Evolutionary conservation across 1,140 invertebrate genomes (phyloP), one percentile per base, ranked within the genome.

Genomic region (Nebria ingens): DNA sequence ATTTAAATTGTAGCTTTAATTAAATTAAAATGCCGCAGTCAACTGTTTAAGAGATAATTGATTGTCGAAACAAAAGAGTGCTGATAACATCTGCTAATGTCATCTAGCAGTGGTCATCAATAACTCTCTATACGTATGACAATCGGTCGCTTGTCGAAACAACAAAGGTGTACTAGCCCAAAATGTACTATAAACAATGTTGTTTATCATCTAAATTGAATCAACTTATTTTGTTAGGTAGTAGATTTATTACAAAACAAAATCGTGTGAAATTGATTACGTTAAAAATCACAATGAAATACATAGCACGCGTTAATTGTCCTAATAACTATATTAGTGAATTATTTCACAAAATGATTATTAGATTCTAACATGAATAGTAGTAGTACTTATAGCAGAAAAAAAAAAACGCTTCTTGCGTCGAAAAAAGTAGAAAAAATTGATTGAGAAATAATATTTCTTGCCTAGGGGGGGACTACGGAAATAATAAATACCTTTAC

Each of bases 51-150:
- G 54, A 65, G 59, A 65, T 65, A 65, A 65, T 65, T 65, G 62
- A 65, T 65, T 65, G 64, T 65, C 61, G 64, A 65, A 65, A 65
- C 64, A 65, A 65, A 65, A 65, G 64, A 53, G 61, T 60, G 52
- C 58, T 54, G 64, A 65, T 65, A 65, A 25, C 55, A 65, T 64
- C 62, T 58, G 51, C 15, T 52, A 59, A 17, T 51, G 58, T 61
- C 61, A 59, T 61, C 60, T 55, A 40, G 40, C 52, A 23, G 34
- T 11, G 53, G 59, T 56, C 59, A 65, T 65, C 64, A 65, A 65
- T 65, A 64, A 65, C 59, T 58, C n/a, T n/a, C n/a, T 52, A 55
- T 11, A 61, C 61, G 60, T n/a, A 65, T 65, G 64, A 65, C 64
- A 64, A 57, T 19, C 21, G 23, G 17, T 51, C 19, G 11, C 21